Percentiles rank a stretch among this genome's conserved stretches.
phyloP scores from a whole-genome alignment of 37 sponge, comb jelly and placozoan species.

The Dysidea cf. avara region DNA sequence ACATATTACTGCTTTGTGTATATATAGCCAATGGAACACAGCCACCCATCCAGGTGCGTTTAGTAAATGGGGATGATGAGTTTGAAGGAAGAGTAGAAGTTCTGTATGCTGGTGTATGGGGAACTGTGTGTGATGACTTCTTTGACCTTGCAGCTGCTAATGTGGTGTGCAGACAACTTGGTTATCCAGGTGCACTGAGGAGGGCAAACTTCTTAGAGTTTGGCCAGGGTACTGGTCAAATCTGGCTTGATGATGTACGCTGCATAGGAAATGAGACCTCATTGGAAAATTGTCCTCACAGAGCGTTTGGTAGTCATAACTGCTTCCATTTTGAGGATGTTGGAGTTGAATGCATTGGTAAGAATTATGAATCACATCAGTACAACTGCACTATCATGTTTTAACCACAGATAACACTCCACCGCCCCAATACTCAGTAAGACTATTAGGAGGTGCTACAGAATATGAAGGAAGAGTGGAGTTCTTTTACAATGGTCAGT shows the following conservation, averaged over 20 bases:
- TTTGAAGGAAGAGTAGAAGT: conserved; percentile 13
- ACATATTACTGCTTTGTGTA: no score
- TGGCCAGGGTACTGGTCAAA: conserved; percentile 5
- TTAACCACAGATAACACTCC: no score
- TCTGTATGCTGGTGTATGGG: conserved; percentile 23
- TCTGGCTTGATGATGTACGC: conserved; percentile 55
- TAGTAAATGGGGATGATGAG: background rate
- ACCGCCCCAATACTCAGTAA: no score
- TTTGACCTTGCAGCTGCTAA: conserved; percentile 2
- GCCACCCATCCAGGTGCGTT: no score
- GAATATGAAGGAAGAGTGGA: no score
- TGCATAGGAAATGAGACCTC: conserved; percentile 57
- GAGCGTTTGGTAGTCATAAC: conserved; percentile 18
- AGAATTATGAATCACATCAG: no score
- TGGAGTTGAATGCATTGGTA: conserved; percentile 7
- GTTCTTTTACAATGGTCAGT: no score
- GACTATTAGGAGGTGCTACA: no score
- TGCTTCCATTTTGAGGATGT: conserved; percentile 13
- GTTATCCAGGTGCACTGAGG: background rate
- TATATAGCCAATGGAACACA: no score
- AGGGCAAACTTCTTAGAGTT: background rate
- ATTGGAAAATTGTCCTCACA: conserved; percentile 50
- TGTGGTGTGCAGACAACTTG: conserved; percentile 34
- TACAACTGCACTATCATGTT: no score
- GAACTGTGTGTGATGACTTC: conserved; percentile 25